Conservation (phyloP, 2,888 invertebrate genomes). For the Drosophila lacicola region DNA sequence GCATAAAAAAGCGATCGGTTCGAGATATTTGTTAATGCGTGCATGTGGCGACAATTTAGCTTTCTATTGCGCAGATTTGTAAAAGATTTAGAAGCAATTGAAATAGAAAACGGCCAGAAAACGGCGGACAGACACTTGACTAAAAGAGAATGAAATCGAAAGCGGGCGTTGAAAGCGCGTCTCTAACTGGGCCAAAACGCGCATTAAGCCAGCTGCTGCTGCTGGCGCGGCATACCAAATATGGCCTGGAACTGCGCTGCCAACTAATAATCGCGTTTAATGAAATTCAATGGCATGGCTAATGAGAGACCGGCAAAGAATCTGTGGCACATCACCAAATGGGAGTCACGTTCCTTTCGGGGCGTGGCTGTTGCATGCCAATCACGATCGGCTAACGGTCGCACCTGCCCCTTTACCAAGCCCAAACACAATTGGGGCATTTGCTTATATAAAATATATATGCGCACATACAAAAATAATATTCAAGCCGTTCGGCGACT, state of each 20-base stretch:
- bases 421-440: slow-evolving; percentile 68
- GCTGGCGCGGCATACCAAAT: slow-evolving; percentile 72
- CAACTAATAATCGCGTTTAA: slow-evolving; percentile 56
- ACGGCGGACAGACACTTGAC: slow-evolving; percentile 33
- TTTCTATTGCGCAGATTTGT: slow-evolving; percentile 67
- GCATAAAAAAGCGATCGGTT: slow-evolving; percentile 69
- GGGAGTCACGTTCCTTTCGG: slow-evolving; percentile 61
- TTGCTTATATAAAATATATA: slow-evolving; percentile 77
- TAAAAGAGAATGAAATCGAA: slow-evolving; percentile 76
- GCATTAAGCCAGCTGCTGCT: slow-evolving; percentile 67
- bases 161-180: slow-evolving; percentile 64
- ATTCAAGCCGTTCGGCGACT: slow-evolving; percentile 66
- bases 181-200: slow-evolving; percentile 72
- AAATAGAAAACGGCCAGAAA: slow-evolving; percentile 66
- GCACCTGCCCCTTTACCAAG: neutral
- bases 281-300: slow-evolving; percentile 55
- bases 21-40: slow-evolving; percentile 54
- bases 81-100: slow-evolving; percentile 77
- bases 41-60: slow-evolving; percentile 68
- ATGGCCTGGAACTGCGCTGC: slow-evolving; percentile 45
- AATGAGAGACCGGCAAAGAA: slow-evolving; percentile 43
- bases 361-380: slow-evolving; percentile 70
- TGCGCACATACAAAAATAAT: slow-evolving; percentile 53
- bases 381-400: slow-evolving; percentile 69
- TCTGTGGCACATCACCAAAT: slow-evolving; percentile 66